Evolutionary conservation across 1,140 invertebrate species (phyloP).

Genomic region (Philotrypesis tridentata): DNA sequence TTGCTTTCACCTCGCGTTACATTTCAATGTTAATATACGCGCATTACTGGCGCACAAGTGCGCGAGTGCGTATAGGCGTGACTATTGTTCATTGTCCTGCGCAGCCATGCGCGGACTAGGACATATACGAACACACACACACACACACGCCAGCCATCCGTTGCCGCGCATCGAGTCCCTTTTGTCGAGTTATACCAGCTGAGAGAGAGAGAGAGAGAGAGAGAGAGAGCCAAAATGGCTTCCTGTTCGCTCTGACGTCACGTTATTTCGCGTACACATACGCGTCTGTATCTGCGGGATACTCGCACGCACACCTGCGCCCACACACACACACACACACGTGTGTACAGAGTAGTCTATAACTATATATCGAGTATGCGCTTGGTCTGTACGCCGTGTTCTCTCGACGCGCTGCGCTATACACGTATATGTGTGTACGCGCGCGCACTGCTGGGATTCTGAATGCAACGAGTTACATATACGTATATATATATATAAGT

Average conservation of each 20-base stretch:
- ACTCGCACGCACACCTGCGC: too few relatives aligned
- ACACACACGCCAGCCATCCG: too few relatives aligned
- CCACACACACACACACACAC: too few relatives aligned
- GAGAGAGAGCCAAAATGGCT: conserved; percentile 73
- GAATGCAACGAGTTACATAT: background rate
- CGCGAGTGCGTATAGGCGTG: conserved; percentile 17
- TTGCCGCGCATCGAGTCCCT: conserved; percentile 63
- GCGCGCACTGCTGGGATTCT: too few relatives aligned
- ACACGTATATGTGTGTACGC: too few relatives aligned
- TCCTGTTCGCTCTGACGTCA: conserved; percentile 64
- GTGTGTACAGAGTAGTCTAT: too few relatives aligned
- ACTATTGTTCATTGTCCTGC: conserved; percentile 65
- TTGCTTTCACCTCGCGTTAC: background rate
- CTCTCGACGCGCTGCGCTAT: too few relatives aligned
- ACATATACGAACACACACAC: too few relatives aligned
- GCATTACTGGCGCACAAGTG: background rate
- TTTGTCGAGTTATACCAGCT: conserved; percentile 68
- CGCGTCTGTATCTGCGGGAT: too few relatives aligned
- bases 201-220: too few relatives aligned
- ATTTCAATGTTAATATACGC: background rate
- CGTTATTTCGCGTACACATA: background rate
- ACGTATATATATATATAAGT: background rate
- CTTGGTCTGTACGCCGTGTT: too few relatives aligned
- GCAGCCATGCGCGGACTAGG: conserved; percentile 64
- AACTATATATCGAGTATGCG: too few relatives aligned